Percentiles rank a stretch among this genome's conserved stretches.
Conservation (phyloP, 2,113 vertebrate genomes). For the Galemys pyrenaicus region DNA sequence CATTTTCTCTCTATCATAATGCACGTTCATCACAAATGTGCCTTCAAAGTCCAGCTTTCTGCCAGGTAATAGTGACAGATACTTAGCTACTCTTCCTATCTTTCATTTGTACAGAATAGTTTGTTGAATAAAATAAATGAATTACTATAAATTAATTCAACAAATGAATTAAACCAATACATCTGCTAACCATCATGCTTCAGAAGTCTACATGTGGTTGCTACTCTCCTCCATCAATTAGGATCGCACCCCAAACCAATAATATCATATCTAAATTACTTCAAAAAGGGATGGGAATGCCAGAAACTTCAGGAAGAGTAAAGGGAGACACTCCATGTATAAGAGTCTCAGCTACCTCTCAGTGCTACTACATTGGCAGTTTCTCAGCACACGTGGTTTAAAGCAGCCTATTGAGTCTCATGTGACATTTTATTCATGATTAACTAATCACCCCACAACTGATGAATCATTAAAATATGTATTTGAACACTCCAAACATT, state of each 20-base stretch:
- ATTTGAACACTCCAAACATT: accelerated
- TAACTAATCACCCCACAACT: not conserved
- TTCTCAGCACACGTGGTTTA: accelerated
- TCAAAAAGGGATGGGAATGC: not conserved
- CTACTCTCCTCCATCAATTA: not conserved
- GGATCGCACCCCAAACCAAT: not conserved
- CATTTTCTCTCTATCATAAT: not conserved
- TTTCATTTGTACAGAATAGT: not conserved
- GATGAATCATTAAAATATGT: not conserved
- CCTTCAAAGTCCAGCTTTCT: not conserved
- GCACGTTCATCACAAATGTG: not conserved
- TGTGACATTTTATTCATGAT: not conserved
- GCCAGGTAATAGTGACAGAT: not conserved
- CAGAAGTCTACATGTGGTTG: not conserved
- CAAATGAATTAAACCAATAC: not conserved
- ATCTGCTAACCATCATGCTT: not conserved
- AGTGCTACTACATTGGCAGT: accelerated
- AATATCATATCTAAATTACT: not conserved
- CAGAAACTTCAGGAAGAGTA: not conserved
- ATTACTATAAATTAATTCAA: not conserved
- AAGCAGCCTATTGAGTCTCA: not conserved
- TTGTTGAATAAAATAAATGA: not conserved
- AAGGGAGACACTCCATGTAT: not conserved
- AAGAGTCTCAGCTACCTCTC: not conserved
- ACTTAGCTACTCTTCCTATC: not conserved